Conservation (phyloP, 92 coral and sea anemone species). For the Epizoanthus fatuus region DNA sequence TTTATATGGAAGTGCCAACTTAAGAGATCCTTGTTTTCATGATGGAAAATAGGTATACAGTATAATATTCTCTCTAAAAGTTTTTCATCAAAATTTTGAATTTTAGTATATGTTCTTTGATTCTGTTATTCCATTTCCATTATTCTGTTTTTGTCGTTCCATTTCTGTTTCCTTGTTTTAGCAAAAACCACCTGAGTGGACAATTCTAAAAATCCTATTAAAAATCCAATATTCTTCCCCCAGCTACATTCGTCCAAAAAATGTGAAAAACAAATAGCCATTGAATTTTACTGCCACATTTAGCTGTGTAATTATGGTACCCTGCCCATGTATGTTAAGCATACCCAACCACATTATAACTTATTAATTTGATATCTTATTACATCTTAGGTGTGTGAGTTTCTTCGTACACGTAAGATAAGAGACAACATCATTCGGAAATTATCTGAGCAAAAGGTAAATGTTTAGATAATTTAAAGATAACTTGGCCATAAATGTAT, state of each 20-base stretch:
- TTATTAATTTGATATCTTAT: conserved; percentile 13
- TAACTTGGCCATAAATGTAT: conserved; percentile 13
- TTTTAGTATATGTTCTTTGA: conserved; percentile 14
- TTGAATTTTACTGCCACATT: conserved; percentile 19
- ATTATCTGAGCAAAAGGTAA: conserved; percentile 8
- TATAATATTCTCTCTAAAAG: conserved; percentile 2
- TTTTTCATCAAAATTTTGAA: not conserved
- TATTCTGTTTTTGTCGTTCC: conserved; percentile 14
- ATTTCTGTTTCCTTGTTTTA: conserved; percentile 15
- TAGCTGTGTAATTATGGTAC: conserved; percentile 7
- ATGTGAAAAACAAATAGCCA: conserved; percentile 4
- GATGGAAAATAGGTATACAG: conserved; percentile 5
- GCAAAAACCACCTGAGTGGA: conserved; percentile 9
- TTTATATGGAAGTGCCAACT: conserved; percentile 8
- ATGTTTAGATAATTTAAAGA: conserved; percentile 13
- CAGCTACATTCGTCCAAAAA: conserved; percentile 18
- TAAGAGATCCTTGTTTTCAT: not conserved
- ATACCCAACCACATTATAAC: conserved; percentile 3
- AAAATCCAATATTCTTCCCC: conserved; percentile 9
- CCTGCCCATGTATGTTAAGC: conserved; percentile 16
- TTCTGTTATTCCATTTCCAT: not conserved
- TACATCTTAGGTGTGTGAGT: conserved; percentile 21
- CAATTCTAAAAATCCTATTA: conserved; percentile 8
- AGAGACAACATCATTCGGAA: not conserved
- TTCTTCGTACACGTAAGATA: conserved; percentile 1